Conservation (phyloP, 2,888 invertebrate species). For the Tetranychus truncatus region DNA sequence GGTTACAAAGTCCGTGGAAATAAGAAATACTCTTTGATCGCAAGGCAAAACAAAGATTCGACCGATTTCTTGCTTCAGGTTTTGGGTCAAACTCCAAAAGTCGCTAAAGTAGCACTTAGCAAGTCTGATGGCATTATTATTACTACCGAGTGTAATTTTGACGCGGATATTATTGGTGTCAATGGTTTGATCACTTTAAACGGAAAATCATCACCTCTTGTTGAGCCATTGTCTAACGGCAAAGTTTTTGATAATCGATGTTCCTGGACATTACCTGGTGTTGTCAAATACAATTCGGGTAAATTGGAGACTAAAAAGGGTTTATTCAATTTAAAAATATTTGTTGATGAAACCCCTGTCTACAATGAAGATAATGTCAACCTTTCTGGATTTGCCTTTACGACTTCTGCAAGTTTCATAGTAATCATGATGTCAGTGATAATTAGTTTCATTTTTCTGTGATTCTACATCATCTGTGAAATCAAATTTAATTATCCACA, state of each 20-base stretch:
- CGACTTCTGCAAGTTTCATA: too few relatives aligned
- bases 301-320: not conserved
- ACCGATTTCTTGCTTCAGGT: not conserved
- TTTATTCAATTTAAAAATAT: not conserved
- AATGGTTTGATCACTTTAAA: not conserved
- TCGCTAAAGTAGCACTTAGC: not conserved
- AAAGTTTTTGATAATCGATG: not conserved
- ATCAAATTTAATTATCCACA: too few relatives aligned
- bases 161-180: not conserved
- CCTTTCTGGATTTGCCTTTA: too few relatives aligned
- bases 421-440: too few relatives aligned
- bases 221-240: not conserved
- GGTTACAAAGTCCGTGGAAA: not conserved
- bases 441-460: too few relatives aligned
- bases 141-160: not conserved
- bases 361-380: not conserved
- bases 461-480: too few relatives aligned
- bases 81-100: not conserved
- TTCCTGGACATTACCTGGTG: not conserved
- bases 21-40: not conserved
- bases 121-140: not conserved
- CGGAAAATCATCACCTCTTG: not conserved
- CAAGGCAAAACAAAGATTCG: not conserved
- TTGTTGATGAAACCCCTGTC: not conserved
- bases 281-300: not conserved